A percentile compares a stretch with the other conserved stretches of the same genome.
phyloP scores from a whole-genome alignment of 2,797 vertebrate species.

The Parambassis ranga region DNA sequence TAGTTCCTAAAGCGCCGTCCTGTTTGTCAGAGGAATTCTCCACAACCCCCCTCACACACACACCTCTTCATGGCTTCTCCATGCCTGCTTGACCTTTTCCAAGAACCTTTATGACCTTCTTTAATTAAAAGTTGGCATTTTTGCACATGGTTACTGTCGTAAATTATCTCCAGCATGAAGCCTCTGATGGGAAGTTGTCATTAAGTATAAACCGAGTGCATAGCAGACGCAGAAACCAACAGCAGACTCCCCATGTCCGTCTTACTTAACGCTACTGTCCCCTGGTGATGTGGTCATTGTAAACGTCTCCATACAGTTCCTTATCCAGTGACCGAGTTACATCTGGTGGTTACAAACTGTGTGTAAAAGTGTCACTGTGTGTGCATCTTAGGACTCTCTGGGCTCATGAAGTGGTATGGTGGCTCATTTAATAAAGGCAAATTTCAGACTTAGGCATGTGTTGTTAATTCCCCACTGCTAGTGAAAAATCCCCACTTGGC shows the following conservation, averaged over 20 bases:
- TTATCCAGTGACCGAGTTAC: conserved; percentile 21
- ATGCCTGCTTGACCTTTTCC: conserved; percentile 70
- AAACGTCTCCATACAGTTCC: conserved; percentile 38
- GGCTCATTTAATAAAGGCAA: conserved; percentile 67
- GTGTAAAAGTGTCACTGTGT: conserved; percentile 54
- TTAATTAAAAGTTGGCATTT: conserved; percentile 76
- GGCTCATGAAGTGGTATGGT: conserved; percentile 51
- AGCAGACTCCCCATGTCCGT: conserved; percentile 28
- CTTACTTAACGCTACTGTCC: conserved; percentile 42
- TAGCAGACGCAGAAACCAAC: conserved; percentile 36
- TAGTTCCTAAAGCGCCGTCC: conserved; percentile 52
- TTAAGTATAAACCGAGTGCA: conserved; percentile 50
- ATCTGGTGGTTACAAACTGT: conserved; percentile 26
- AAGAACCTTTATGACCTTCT: conserved; percentile 69
- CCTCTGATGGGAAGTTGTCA: conserved; percentile 54
- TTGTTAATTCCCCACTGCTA: conserved; percentile 60
- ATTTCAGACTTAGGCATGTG: conserved; percentile 66
- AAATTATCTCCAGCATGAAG: conserved; percentile 61
- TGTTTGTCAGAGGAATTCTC: conserved; percentile 57
- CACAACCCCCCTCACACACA: conserved; percentile 2
- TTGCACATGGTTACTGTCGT: conserved; percentile 54
- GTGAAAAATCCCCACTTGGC: conserved; percentile 64
- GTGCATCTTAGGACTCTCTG: conserved; percentile 42
- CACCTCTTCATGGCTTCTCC: conserved; percentile 43
- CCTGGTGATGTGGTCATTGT: conserved; percentile 41